Percentiles rank a stretch among this genome's conserved stretches.
Conservation (phyloP, 2,888 invertebrate genomes). For the Cephalotes varians region DNA sequence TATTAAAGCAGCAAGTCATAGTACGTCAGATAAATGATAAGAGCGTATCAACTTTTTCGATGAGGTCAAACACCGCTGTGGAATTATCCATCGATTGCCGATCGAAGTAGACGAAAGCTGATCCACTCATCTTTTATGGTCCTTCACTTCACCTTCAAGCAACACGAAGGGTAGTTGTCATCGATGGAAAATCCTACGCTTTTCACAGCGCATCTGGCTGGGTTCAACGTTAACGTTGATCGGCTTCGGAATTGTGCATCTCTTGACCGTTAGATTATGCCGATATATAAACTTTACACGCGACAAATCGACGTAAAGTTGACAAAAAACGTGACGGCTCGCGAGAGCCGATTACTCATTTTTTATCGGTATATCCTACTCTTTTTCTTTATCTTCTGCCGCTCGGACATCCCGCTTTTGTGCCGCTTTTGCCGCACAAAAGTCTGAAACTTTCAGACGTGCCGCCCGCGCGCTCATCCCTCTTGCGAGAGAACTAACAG, state of each 20-base stretch:
- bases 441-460: conserved; percentile 42
- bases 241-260: conserved; percentile 14
- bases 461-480: conserved; percentile 1
- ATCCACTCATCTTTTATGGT: conserved; percentile 38
- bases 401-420: conserved; percentile 4
- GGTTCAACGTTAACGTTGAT: conserved; percentile 44
- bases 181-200: conserved; percentile 61
- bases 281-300: conserved; percentile 67
- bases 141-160: conserved; percentile 63
- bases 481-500: conserved; percentile 7
- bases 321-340: conserved; percentile 54
- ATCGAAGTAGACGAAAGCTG: conserved; percentile 26
- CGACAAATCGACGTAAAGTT: conserved; percentile 57
- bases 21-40: not conserved
- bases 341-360: conserved; percentile 61
- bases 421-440: conserved; percentile 14
- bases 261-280: conserved; percentile 26
- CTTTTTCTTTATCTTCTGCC: not conserved
- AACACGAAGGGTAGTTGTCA: conserved; percentile 56
- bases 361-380: conserved; percentile 29
- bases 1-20: not conserved
- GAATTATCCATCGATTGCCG: conserved; percentile 25
- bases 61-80: conserved; percentile 44
- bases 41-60: conserved; percentile 43
- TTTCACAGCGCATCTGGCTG: conserved; percentile 51